Percentiles rank a stretch among this genome's conserved stretches.
Conservation (phyloP, 2,113 vertebrate species). For the Ahaetulla prasina region DNA sequence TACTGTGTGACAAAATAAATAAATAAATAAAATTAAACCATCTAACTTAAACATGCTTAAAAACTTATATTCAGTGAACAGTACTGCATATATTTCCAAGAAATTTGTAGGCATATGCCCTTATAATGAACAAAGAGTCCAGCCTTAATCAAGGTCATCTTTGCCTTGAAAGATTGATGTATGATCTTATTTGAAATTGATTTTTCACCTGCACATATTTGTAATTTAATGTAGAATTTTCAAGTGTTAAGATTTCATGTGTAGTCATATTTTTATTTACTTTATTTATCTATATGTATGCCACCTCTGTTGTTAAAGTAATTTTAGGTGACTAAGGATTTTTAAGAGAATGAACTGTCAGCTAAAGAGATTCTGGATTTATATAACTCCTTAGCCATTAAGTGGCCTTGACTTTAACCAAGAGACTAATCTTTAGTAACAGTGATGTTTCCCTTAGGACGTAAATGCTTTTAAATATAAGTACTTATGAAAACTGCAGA, state of each 20-base stretch:
- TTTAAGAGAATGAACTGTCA: neutral
- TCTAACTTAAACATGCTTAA: neutral
- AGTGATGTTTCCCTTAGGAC: neutral
- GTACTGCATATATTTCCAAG: neutral
- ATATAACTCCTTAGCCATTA: neutral
- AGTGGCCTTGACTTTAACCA: neutral
- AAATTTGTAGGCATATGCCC: neutral
- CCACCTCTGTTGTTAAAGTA: neutral
- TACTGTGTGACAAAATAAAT: too few species aligned
- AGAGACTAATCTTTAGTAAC: neutral
- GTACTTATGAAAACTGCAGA: neutral
- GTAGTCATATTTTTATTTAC: neutral
- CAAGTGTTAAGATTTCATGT: neutral
- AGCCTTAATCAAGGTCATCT: neutral
- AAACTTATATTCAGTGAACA: neutral
- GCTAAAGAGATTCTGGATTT: neutral
- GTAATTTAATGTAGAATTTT: neutral
- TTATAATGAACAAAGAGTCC: neutral
- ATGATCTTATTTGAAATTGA: neutral
- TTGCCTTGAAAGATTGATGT: neutral
- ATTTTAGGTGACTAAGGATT: neutral
- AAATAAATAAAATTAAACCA: too few species aligned
- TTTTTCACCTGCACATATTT: neutral
- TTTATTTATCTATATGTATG: neutral
- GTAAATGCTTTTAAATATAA: neutral